phyloP scores from a whole-genome alignment of 2,113 vertebrate genomes.

The Hirundichthys speculiger region DNA sequence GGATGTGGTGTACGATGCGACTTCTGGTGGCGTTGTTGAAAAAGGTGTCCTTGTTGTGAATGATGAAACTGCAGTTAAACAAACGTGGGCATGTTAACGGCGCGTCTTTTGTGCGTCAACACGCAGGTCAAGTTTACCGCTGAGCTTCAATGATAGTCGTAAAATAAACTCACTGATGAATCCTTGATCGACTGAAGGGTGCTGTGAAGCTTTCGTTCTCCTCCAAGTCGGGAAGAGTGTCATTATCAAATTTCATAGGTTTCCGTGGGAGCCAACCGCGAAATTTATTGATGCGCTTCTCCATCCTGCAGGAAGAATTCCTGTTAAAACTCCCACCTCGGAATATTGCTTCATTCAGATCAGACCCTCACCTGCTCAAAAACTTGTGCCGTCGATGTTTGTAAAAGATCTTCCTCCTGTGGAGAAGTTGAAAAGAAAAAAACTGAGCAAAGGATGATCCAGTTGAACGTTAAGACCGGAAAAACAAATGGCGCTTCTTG shows the following conservation, averaged over 20 bases:
- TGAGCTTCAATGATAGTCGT: no score
- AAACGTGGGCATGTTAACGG: neutral
- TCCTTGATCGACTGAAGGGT: conserved; percentile 94
- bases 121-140: no score
- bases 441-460: neutral
- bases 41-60: conserved; percentile 96
- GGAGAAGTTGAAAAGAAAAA: conserved; percentile 34
- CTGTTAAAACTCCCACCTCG: conserved; percentile 2
- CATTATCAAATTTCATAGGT: conserved; percentile 92
- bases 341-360: neutral
- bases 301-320: conserved; percentile 82
- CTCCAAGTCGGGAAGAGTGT: conserved; percentile 92
- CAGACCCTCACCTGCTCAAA: conserved; percentile 90
- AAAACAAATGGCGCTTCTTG: no score
- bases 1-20: conserved; percentile 94
- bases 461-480: neutral
- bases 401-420: conserved; percentile 97
- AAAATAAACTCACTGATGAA: conserved; percentile 89
- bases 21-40: conserved; percentile 95
- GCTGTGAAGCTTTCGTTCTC: conserved; percentile 96
- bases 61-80: conserved; percentile 87
- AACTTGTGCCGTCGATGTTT: conserved; percentile 92
- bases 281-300: conserved; percentile 94
- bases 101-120: no score
- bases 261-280: conserved; percentile 93